phyloP scores from a whole-genome alignment of 2,797 vertebrate species.

The Centropyge bicolor region DNA sequence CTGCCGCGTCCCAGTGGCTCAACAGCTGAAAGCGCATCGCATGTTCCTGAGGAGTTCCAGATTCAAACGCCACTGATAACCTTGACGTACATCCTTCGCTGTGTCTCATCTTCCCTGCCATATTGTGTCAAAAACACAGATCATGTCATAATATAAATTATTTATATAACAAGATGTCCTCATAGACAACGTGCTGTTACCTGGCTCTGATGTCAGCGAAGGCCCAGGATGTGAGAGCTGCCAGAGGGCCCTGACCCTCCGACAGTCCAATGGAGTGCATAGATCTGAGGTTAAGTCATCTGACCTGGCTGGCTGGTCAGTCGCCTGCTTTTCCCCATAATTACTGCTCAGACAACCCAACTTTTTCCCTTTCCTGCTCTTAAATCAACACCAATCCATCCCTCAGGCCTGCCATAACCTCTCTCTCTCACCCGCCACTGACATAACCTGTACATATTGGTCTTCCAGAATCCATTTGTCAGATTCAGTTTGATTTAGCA shows the following conservation, averaged over 20 bases:
- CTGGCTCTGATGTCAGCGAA: conserved; percentile 57
- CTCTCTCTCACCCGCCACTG: conserved; percentile 23
- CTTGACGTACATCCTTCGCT: not conserved
- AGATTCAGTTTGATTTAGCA: conserved; percentile 53
- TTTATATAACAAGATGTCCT: conserved; percentile 16
- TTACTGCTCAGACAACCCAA: conserved; percentile 81
- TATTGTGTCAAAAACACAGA: conserved; percentile 18
- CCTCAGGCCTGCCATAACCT: conserved; percentile 54
- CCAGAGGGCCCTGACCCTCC: conserved; percentile 78
- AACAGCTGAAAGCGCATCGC: conserved; percentile 23
- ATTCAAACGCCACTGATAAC: conserved; percentile 21
- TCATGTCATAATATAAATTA: conserved; percentile 1
- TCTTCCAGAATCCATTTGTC: conserved; percentile 35
- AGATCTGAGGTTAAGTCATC: conserved; percentile 89
- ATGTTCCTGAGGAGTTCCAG: conserved; percentile 15
- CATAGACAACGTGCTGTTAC: not conserved
- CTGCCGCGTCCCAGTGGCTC: conserved; percentile 62
- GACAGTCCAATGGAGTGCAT: conserved; percentile 83
- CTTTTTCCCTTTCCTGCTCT: conserved; percentile 69
- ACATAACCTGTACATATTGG: conserved; percentile 44
- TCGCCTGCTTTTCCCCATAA: conserved; percentile 77
- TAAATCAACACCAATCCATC: conserved; percentile 74
- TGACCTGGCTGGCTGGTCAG: conserved; percentile 74
- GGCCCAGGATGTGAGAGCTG: conserved; percentile 63
- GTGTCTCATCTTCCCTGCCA: not conserved